phyloP scores from a whole-genome alignment of 2,888 invertebrate genomes.

The Myathropa florea region DNA sequence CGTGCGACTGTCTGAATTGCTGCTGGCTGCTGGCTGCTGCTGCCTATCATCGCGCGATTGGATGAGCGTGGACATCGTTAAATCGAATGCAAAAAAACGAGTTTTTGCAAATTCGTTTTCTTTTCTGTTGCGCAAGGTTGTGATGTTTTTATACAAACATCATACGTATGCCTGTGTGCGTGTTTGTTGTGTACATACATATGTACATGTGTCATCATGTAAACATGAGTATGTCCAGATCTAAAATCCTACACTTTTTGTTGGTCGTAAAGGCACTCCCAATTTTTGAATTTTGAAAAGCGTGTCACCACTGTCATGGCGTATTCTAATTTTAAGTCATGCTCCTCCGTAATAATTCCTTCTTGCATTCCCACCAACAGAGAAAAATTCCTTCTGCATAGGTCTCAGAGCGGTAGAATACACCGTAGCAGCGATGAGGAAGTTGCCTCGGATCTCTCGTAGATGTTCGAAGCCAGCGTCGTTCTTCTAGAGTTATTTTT shows the following conservation, averaged over 20 bases:
- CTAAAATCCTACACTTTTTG: not conserved
- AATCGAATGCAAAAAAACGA: slow-evolving; percentile 10
- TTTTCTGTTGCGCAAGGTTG: slow-evolving; percentile 50
- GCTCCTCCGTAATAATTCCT: not conserved
- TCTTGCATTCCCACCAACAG: not conserved
- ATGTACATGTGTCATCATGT: not conserved
- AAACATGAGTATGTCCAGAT: slow-evolving; percentile 18
- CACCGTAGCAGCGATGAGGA: not conserved
- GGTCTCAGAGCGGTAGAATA: not conserved
- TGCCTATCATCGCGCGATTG: slow-evolving; percentile 16
- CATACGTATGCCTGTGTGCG: not conserved
- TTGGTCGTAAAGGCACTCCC: slow-evolving; percentile 7
- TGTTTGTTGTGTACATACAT: not conserved
- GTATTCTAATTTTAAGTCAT: slow-evolving; percentile 48
- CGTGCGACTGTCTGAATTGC: not conserved
- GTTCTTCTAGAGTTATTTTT: not conserved
- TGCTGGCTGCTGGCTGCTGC: not conserved
- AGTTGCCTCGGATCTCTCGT: not conserved
- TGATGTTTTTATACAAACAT: not conserved
- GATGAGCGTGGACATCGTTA: slow-evolving; percentile 8
- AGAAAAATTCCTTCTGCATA: not conserved
- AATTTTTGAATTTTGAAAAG: slow-evolving; percentile 33
- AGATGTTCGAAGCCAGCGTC: not conserved
- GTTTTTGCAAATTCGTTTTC: slow-evolving; percentile 46
- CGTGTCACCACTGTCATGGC: slow-evolving; percentile 53